Conservation (phyloP, 1,140 invertebrate species). For the Nasonia longicornis region DNA sequence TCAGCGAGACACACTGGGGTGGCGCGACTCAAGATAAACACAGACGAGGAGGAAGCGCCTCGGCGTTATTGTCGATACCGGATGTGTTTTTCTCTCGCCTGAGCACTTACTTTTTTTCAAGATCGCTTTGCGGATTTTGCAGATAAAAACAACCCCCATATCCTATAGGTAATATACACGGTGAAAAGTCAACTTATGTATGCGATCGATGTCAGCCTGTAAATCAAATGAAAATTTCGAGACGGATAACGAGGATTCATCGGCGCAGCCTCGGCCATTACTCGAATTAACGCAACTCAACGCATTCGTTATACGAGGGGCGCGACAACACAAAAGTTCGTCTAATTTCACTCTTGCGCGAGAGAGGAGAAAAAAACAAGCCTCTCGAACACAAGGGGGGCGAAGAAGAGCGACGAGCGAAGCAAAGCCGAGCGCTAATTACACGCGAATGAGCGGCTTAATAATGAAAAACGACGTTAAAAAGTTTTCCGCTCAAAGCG, state of each 20-base stretch:
- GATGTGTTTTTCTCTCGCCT: conserved; percentile 33
- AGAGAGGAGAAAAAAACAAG: too few species aligned
- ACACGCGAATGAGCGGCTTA: conserved; percentile 18
- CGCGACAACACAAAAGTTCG: background rate
- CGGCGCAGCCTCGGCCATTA: background rate
- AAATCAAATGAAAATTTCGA: too few species aligned
- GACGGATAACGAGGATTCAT: too few species aligned
- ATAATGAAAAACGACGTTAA: conserved; percentile 37
- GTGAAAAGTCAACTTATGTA: too few species aligned
- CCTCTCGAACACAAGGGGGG: background rate
- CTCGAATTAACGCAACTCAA: background rate
- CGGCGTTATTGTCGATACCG: conserved; percentile 48
- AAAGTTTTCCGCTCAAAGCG: conserved; percentile 34
- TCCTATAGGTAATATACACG: too few species aligned
- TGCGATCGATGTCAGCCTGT: too few species aligned
- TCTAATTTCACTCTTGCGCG: too few species aligned
- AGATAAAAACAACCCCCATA: too few species aligned
- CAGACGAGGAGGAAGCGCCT: conserved; percentile 48
- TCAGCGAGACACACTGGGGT: conserved; percentile 18
- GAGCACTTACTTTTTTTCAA: background rate
- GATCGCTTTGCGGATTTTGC: background rate
- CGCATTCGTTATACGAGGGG: background rate
- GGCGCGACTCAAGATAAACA: conserved; percentile 51
- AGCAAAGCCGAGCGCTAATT: background rate
- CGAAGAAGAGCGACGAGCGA: background rate